Conservation (phyloP, 1,140 invertebrate genomes). For the Gryon sp. region DNA sequence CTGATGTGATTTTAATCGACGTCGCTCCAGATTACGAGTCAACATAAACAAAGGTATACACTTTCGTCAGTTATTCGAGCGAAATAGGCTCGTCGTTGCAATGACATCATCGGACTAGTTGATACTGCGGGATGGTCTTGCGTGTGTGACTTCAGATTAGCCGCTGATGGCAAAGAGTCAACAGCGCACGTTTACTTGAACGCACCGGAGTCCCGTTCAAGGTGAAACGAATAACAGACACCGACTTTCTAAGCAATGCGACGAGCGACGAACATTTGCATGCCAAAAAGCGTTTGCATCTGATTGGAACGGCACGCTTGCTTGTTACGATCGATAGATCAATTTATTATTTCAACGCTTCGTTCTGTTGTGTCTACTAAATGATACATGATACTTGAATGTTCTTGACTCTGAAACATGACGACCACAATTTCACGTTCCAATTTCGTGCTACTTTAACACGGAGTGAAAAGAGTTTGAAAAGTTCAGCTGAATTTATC, state of each 20-base stretch:
- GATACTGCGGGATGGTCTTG: too few relatives aligned
- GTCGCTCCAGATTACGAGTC: too few relatives aligned
- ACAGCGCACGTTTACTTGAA: slow-evolving; percentile 6
- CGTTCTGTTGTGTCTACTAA: slow-evolving; percentile 11
- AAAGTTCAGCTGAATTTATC: too few relatives aligned
- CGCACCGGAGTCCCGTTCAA: background rate
- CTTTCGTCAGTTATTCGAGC: too few relatives aligned
- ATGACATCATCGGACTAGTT: too few relatives aligned
- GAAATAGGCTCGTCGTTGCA: too few relatives aligned
- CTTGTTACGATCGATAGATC: slow-evolving; percentile 18
- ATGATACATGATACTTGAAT: slow-evolving; percentile 24
- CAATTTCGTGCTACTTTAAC: background rate
- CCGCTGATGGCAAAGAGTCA: background rate
- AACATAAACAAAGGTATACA: too few relatives aligned
- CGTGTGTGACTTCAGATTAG: background rate
- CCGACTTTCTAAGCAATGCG: slow-evolving; percentile 17
- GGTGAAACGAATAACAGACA: slow-evolving; percentile 13
- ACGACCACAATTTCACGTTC: slow-evolving; percentile 2
- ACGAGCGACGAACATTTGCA: slow-evolving; percentile 9
- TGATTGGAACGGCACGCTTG: background rate
- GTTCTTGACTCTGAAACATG: slow-evolving; percentile 17
- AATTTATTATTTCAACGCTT: slow-evolving; percentile 45
- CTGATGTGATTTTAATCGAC: too few relatives aligned
- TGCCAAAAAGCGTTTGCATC: slow-evolving; percentile 19
- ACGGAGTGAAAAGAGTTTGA: too few relatives aligned